phyloP scores from a whole-genome alignment of 2,113 vertebrate species.

The Alosa alosa region DNA sequence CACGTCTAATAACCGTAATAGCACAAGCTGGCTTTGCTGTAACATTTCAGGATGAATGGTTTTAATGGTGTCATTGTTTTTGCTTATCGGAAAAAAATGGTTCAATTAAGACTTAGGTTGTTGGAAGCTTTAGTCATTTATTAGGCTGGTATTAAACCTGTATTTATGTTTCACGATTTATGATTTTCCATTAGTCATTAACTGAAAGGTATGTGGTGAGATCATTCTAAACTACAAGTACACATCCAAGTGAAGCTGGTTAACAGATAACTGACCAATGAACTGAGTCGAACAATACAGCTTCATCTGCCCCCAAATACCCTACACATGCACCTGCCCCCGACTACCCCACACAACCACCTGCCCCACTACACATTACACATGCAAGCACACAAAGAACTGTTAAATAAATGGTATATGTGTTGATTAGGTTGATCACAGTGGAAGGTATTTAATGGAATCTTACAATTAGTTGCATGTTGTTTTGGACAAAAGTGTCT shows the following conservation, averaged over 20 bases:
- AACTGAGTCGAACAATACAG: neutral
- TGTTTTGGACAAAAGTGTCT: no score
- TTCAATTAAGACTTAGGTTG: slow-evolving; percentile 17
- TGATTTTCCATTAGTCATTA: slow-evolving; percentile 1
- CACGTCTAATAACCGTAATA: neutral
- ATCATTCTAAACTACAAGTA: neutral
- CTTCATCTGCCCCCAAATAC: neutral
- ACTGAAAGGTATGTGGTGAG: neutral
- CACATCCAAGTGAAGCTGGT: neutral
- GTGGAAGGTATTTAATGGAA: neutral
- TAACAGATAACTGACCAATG: neutral
- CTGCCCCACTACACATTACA: neutral
- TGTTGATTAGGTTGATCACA: neutral
- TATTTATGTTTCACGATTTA: slow-evolving; percentile 1
- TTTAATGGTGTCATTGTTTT: slow-evolving; percentile 12
- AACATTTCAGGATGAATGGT: slow-evolving; percentile 17
- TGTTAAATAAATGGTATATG: neutral
- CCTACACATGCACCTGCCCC: neutral
- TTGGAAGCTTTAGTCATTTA: neutral
- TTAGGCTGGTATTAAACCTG: slow-evolving; percentile 1
- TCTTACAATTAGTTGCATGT: neutral
- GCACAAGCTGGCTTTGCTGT: slow-evolving; percentile 11
- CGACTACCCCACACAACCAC: neutral
- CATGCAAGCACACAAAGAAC: neutral
- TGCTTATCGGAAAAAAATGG: slow-evolving; percentile 6